Conservation (phyloP, 2,113 vertebrate genomes). For the Tragelaphus imberbis region DNA sequence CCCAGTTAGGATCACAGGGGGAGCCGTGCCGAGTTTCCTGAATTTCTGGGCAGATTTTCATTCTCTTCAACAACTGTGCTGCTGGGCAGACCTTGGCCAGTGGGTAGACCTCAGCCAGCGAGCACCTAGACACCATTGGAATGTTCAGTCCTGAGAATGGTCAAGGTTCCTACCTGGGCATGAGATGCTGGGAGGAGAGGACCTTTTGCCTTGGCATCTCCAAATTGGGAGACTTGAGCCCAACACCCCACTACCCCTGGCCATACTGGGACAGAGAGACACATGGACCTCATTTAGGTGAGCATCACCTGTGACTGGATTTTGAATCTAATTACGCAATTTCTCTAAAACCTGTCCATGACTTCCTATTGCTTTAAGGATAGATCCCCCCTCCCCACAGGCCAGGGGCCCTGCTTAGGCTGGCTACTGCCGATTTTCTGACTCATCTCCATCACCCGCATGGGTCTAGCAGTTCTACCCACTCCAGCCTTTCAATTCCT, state of each 20-base stretch:
- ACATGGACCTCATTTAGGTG: background rate
- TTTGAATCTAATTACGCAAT: background rate
- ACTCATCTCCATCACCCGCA: background rate
- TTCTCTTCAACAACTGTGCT: background rate
- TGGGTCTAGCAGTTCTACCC: background rate
- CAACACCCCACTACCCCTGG: background rate
- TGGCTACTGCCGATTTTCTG: background rate
- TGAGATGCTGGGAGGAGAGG: background rate
- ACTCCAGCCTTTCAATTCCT: background rate
- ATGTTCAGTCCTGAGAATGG: background rate
- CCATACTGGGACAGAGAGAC: background rate
- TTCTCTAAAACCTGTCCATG: background rate
- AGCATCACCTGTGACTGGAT: background rate
- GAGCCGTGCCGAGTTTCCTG: slow-evolving; percentile 14
- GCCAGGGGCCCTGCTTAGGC: background rate
- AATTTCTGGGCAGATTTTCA: background rate
- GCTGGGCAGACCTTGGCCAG: background rate
- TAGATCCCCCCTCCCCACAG: background rate
- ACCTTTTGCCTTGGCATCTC: background rate
- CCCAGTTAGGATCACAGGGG: slow-evolving; percentile 61
- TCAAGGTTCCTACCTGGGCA: background rate
- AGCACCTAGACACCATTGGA: background rate
- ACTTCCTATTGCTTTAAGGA: background rate
- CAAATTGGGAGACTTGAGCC: background rate
- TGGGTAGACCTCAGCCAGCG: background rate